Base-by-base conservation (phyloP, 2,888 invertebrate species). In the Eustalomyia histrio region DNA sequence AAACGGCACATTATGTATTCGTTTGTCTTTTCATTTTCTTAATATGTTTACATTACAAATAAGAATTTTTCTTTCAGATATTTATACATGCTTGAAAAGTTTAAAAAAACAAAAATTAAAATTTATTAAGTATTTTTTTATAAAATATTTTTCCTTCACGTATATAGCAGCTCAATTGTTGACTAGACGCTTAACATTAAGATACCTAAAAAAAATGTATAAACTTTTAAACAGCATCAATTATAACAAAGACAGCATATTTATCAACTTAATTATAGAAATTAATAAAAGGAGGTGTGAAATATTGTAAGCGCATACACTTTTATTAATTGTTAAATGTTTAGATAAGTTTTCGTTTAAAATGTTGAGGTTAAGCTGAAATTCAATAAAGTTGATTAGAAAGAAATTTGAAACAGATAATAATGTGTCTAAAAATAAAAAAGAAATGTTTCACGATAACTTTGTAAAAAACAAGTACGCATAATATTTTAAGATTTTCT, bases 91-190 rank as follows among this genome's bases (percentile, higher is more conserved):
- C 1, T 24, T 12, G n/a, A 33, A 29, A 64, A 72, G n/a, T 63
- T 71, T 18, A 39, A 29, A 53, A 47, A 52, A 52, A 53, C 8
- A 33, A 65, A 33, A n/a, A 65, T 65, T 52, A 24, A 65, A 65
- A 65, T 53, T 14, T 10, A 64, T 64, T 52, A 21, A 65, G 35
- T 5, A 43, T 14, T n/a, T 6, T 43, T 47, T 6, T 6, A 47
- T 47, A 4, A 47, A 47, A 47, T 47, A n/a, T 47, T 47, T 39
- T 29, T 7, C 1, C 7, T 29, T 29, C 29, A 1, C 39, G 39
- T 39, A 12, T 12, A 39, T 6, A 39, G 14, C 39, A 39, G 9
- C 14, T 57, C n/a, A 24, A 58, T 58, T 58, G 33, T 58, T 58
- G 61, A 50, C 50, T 33, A 33, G 50, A 33, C 64, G 50, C 17